Evolutionary conservation across 2,888 invertebrate genomes (phyloP).

Genomic region (Cerceris ruficornis): DNA sequence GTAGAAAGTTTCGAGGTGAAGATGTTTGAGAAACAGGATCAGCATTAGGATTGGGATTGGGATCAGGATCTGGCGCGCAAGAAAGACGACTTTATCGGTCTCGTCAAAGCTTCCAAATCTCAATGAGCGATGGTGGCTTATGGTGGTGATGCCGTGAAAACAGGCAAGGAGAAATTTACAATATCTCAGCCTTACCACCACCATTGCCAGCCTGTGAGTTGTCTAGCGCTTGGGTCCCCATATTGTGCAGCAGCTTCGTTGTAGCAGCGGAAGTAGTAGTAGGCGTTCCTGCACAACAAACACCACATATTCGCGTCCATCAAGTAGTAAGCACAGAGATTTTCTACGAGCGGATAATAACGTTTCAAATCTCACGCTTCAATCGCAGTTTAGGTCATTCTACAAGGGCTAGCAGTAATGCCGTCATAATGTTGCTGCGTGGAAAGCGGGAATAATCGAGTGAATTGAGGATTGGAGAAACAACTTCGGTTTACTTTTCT

Average conservation of each 20-base stretch:
- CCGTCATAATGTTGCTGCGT: background rate
- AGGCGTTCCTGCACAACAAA: conserved; percentile 79
- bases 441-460: background rate
- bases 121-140: conserved; percentile 58
- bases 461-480: background rate
- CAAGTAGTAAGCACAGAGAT: conserved; percentile 71
- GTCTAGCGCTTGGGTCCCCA: conserved; percentile 80
- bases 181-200: conserved; percentile 77
- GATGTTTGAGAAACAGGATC: background rate
- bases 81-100: conserved; percentile 45
- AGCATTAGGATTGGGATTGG: conserved; percentile 1
- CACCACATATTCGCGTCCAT: conserved; percentile 77
- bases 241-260: conserved; percentile 79
- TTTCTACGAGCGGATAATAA: conserved; percentile 49
- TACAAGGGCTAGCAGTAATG: background rate
- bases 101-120: conserved; percentile 66
- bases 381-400: conserved; percentile 12
- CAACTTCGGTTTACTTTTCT: background rate
- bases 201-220: conserved; percentile 75
- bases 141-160: conserved; percentile 66
- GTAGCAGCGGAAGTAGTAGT: conserved; percentile 77
- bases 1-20: too few relatives aligned
- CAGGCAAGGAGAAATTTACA: conserved; percentile 56
- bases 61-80: conserved; percentile 36
- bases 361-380: conserved; percentile 18